Conservation (phyloP, 2,113 vertebrate species). For the Oxygymnocypris stewartii region DNA sequence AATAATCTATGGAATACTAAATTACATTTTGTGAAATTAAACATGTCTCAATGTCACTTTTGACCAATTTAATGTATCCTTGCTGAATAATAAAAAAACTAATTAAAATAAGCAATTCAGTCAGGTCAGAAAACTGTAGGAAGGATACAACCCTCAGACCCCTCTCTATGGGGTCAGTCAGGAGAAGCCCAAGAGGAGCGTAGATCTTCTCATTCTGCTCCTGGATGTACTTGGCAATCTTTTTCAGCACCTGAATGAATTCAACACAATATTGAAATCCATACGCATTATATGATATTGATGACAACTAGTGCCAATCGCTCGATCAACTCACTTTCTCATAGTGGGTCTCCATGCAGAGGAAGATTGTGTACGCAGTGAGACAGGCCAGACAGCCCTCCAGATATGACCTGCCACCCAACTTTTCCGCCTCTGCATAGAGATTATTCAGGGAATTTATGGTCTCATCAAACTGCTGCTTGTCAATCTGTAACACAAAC, state of each 20-base stretch:
- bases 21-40: too few relatives aligned
- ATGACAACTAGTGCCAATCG: not conserved
- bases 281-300: not conserved
- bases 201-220: conserved; percentile 92
- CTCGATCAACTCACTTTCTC: conserved; percentile 81
- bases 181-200: conserved; percentile 84
- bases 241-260: conserved; percentile 82
- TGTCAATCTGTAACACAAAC: conserved; percentile 82
- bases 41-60: too few relatives aligned
- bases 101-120: too few relatives aligned
- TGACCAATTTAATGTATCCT: too few relatives aligned
- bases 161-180: conserved; percentile 89
- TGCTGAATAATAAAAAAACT: too few relatives aligned
- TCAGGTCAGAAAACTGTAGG: not conserved
- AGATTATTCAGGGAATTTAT: conserved; percentile 90
- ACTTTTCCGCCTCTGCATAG: conserved; percentile 93
- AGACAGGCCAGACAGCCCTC: conserved; percentile 95
- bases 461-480: conserved; percentile 96
- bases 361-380: conserved; percentile 93
- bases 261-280: not conserved
- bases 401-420: conserved; percentile 91
- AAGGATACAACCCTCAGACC: conserved; percentile 89
- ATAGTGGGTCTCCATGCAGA: conserved; percentile 99
- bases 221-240: conserved; percentile 87
- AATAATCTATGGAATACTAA: too few relatives aligned